Percentiles rank a stretch among this genome's conserved stretches.
These are phyloP conservation scores for Agapetus fuscipes DNA, from an alignment of 2,888 invertebrate genomes.

Conservation along the genomic window DNA sequence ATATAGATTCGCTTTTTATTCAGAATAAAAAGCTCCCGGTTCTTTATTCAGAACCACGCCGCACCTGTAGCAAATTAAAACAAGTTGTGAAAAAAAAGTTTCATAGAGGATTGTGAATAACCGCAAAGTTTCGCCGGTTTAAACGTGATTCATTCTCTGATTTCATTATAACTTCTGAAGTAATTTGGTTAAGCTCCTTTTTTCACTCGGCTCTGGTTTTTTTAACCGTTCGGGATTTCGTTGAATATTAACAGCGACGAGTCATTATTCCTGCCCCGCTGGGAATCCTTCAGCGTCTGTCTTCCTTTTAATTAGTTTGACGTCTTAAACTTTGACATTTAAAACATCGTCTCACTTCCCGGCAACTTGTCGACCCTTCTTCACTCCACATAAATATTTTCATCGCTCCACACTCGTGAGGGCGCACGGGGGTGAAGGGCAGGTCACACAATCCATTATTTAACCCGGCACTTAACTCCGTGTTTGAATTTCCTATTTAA, in stretches of 20 bases:
- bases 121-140: conserved; percentile 11
- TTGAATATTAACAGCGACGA: conserved; percentile 6
- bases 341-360: conserved; percentile 1
- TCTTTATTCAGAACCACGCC: conserved; percentile 8
- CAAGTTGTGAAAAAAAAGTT: conserved; percentile 15
- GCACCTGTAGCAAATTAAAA: conserved; percentile 18
- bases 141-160: conserved; percentile 14
- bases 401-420: too few species aligned
- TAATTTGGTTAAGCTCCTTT: conserved; percentile 15
- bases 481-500: too few species aligned
- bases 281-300: neutral
- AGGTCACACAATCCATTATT: too few species aligned
- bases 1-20: too few species aligned
- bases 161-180: conserved; percentile 19
- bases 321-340: conserved; percentile 6
- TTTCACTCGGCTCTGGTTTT: conserved; percentile 3
- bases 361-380: too few species aligned
- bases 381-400: conserved; percentile 2
- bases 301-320: conserved; percentile 6
- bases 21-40: too few species aligned
- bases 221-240: conserved; percentile 4
- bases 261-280: conserved; percentile 1
- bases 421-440: too few species aligned
- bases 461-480: too few species aligned
- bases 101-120: conserved; percentile 11